Evolutionary conservation across 2,113 vertebrate genomes (phyloP).

Genomic region (Carassius gibelio): DNA sequence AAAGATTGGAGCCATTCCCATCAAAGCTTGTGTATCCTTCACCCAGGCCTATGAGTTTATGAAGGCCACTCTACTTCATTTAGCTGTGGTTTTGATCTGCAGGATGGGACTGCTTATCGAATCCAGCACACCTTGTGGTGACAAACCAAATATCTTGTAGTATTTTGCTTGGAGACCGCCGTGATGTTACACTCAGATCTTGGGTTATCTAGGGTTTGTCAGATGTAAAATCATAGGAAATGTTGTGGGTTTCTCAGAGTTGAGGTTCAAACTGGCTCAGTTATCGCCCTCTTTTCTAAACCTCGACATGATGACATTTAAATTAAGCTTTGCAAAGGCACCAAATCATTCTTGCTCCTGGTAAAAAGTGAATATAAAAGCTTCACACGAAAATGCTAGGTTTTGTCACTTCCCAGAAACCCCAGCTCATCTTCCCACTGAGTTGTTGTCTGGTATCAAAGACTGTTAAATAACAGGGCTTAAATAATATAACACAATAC

Average conservation of each 20-base stretch:
- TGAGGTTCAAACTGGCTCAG: conserved; percentile 39
- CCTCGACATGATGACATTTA: conserved; percentile 18
- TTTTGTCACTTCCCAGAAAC: conserved; percentile 42
- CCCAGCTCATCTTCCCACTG: conserved; percentile 47
- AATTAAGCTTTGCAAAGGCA: background rate
- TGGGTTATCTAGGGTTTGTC: conserved; percentile 51
- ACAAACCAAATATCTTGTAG: conserved; percentile 34
- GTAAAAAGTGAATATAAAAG: conserved; percentile 19
- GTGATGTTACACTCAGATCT: conserved; percentile 23
- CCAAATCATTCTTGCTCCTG: conserved; percentile 25
- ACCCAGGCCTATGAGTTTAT: background rate
- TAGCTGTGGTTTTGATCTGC: conserved; percentile 46
- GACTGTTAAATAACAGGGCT: conserved; percentile 69
- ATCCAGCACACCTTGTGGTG: conserved; percentile 37
- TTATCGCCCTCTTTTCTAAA: conserved; percentile 40
- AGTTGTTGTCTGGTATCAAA: conserved; percentile 66
- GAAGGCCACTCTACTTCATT: conserved; percentile 36
- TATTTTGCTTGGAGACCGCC: conserved; percentile 44
- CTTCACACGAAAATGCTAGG: conserved; percentile 19
- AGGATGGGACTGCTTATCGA: conserved; percentile 50
- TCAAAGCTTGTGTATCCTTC: too few species aligned
- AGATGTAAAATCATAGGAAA: conserved; percentile 44
- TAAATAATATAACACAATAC: conserved; percentile 65
- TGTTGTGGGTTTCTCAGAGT: conserved; percentile 29
- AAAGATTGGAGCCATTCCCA: too few species aligned